phyloP scores from a whole-genome alignment of 2,888 invertebrate species.

The Limnephilus marmoratus region DNA sequence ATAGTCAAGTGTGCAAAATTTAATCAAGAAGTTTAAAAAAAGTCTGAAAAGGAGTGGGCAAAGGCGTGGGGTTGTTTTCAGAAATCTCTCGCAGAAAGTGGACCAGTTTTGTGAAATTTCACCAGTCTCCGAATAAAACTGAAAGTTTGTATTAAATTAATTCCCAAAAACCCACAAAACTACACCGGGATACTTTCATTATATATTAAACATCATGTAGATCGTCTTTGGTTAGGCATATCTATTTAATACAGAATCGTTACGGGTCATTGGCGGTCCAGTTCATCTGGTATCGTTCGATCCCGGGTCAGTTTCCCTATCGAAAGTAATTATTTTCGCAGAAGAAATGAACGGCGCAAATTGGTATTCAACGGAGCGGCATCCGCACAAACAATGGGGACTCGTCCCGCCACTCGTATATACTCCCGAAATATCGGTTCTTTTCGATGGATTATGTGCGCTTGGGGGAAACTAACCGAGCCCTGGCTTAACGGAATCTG shows the following conservation, averaged over 20 bases:
- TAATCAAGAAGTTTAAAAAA: no score
- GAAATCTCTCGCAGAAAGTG: no score
- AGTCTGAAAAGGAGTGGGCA: no score
- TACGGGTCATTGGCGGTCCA: neutral
- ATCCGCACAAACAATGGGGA: constrained; percentile 60
- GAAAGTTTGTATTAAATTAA: no score
- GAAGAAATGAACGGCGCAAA: constrained; percentile 63
- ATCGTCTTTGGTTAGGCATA: neutral
- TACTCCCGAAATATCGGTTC: neutral
- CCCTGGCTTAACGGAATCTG: neutral
- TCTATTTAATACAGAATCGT: neutral
- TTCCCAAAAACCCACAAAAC: no score
- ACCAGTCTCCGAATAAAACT: no score
- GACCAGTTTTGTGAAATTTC: no score
- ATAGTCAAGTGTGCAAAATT: no score
- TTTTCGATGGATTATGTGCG: neutral
- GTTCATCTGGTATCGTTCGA: neutral
- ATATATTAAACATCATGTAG: no score
- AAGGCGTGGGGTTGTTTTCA: no score
- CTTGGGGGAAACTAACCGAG: neutral
- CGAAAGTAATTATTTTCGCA: constrained; percentile 56
- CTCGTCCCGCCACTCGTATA: neutral
- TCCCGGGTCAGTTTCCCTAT: constrained; percentile 39
- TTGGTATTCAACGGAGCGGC: constrained; percentile 63
- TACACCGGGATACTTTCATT: no score